These are phyloP conservation scores for Lampris megalopsis DNA, from an alignment of 2,113 vertebrate genomes.

Conservation along the genomic window DNA sequence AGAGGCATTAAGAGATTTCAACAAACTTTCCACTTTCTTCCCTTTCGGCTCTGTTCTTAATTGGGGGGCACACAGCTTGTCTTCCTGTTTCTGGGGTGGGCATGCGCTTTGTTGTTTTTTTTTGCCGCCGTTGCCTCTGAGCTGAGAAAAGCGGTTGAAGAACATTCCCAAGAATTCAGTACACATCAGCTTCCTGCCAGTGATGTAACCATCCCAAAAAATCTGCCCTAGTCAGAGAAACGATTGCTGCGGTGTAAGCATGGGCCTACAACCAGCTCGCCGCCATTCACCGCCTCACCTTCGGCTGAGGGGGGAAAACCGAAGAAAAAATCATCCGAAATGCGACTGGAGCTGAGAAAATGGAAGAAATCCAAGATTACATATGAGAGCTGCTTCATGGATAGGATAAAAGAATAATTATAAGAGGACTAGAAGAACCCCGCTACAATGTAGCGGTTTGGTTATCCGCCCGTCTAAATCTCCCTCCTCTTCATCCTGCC, in stretches of 20 bases:
- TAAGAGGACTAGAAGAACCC: background rate
- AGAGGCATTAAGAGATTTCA: background rate
- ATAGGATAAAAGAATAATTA: slow-evolving; percentile 38
- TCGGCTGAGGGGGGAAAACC: slow-evolving; percentile 2
- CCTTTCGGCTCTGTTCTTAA: background rate
- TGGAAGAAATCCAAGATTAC: slow-evolving; percentile 55
- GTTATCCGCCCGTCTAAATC: too few relatives aligned
- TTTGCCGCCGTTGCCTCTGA: too few relatives aligned
- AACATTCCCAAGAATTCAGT: background rate
- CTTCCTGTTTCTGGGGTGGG: background rate
- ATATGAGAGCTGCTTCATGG: slow-evolving; percentile 38
- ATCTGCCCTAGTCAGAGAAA: slow-evolving; percentile 20
- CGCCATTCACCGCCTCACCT: slow-evolving; percentile 26
- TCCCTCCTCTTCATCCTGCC: too few relatives aligned
- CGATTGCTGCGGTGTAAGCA: background rate
- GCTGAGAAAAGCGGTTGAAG: background rate
- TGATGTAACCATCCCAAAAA: slow-evolving; percentile 2
- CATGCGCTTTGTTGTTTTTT: background rate
- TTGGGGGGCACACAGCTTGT: background rate
- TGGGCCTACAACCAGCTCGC: background rate
- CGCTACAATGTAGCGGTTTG: too few relatives aligned
- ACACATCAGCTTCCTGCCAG: too few relatives aligned
- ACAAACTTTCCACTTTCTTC: background rate
- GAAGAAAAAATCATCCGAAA: slow-evolving; percentile 19
- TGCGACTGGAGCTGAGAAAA: slow-evolving; percentile 27